Evolutionary conservation across 2,888 invertebrate species (phyloP), one percentile per base, ranked within the genome.

Genomic region (Dicranocentrus wangi): DNA sequence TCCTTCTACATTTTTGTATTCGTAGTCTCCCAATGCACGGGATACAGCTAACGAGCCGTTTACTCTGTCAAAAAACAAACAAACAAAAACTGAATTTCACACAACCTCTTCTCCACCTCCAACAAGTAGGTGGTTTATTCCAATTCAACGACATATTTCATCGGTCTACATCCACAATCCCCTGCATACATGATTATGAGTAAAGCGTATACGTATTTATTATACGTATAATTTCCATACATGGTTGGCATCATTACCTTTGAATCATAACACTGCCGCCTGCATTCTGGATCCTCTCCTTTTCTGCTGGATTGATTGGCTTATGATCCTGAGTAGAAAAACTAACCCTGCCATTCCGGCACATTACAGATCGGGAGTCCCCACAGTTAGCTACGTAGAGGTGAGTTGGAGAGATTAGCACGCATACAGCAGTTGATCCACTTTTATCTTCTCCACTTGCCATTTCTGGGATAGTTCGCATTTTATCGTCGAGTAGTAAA

Each of bases 301-400:
- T 69, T 23, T 80, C 80, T 0, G 0, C 15, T 28, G 53, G 70
- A 8, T 17, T 55, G 3, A 2, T 19, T 2, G 80, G 80, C 17
- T 92, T 92, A 87, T 92, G 92, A 87, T 92, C 92, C 78, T 89
- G 88, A 2, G 92, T 92, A 61, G 89, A 88, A 86, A 91, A 90
- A 28, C 87, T 86, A 68, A 90, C 89, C 75, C 87, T 87, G 43
- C 88, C 89, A 65, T 88, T 88, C 19, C 90, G 88, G 70, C 89
- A 89, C 28, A 92, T 85, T 39, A 92, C 89, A 39, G 90, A 91
- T 27, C 92, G 88, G 2, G 91, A 92, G 82, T 90, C 90, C n/a
- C 90, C 89, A 83, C 88, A 89, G 84, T 90, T 90, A 61, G 89
- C 89, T 77, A 90, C 68, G 86, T 89, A 90, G 65, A 91, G 88